Percentiles rank a stretch among this genome's conserved stretches.
Conservation (phyloP, 2,888 invertebrate genomes). For the Aricia artaxerxes region DNA sequence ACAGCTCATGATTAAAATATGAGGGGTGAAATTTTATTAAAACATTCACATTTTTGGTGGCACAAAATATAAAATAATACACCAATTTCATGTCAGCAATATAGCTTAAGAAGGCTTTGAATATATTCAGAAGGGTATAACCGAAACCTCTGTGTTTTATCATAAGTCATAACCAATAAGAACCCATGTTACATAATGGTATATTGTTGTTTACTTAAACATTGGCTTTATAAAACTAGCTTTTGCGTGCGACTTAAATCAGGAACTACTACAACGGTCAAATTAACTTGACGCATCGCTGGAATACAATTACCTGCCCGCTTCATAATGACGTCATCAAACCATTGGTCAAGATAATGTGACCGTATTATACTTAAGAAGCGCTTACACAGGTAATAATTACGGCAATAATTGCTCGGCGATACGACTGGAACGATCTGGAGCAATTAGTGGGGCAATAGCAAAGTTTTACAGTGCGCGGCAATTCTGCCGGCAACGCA, state of each 20-base stretch:
- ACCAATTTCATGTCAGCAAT: slow-evolving; percentile 1
- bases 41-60: neutral
- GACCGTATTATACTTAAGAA: no score
- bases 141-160: neutral
- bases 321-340: no score
- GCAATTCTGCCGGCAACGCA: no score
- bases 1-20: neutral
- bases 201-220: neutral
- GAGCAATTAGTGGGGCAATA: no score
- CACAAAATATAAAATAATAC: neutral
- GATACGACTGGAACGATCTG: no score
- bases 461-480: no score
- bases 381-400: no score
- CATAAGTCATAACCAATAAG: slow-evolving; percentile 10
- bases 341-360: no score
- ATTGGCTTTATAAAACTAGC: neutral
- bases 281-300: no score
- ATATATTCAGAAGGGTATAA: neutral
- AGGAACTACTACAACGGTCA: no score
- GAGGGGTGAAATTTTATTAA: neutral
- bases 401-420: no score
- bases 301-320: no score
- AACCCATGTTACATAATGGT: neutral
- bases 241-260: neutral
- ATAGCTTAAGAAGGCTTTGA: neutral